Evolutionary conservation across 1,140 invertebrate species (phyloP).

Genomic region (Pseudoatta argentina): DNA sequence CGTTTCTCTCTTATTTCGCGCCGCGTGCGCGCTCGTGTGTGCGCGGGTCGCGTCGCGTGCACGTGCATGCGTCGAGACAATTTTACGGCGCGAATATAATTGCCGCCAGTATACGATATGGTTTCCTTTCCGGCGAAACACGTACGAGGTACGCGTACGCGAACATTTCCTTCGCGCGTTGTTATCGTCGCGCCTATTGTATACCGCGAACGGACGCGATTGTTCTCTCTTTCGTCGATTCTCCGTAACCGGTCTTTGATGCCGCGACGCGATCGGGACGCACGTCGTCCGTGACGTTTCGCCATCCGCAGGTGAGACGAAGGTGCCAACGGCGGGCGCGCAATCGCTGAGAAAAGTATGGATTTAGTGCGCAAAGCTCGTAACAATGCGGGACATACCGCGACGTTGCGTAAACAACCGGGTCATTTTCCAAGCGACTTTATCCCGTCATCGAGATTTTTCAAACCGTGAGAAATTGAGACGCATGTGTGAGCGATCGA

Average conservation of each 20-base stretch:
- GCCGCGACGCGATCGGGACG: constrained; percentile 66
- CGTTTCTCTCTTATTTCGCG: constrained; percentile 37
- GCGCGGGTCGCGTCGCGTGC: constrained; percentile 48
- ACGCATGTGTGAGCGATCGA: constrained; percentile 40
- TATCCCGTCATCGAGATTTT: constrained; percentile 38
- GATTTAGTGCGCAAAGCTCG: constrained; percentile 60
- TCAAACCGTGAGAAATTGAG: constrained; percentile 43
- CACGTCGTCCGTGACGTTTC: constrained; percentile 71
- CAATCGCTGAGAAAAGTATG: constrained; percentile 64
- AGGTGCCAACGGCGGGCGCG: constrained; percentile 37
- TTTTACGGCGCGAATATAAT: constrained; percentile 53
- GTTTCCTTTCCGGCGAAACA: constrained; percentile 63
- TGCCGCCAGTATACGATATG: constrained; percentile 23
- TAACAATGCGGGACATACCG: constrained; percentile 46
- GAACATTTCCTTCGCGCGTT: constrained; percentile 32
- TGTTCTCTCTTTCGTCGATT: constrained; percentile 70
- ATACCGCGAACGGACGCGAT: constrained; percentile 42
- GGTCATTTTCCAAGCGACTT: constrained; percentile 59
- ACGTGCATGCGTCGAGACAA: constrained; percentile 34
- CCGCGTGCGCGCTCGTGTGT: constrained; percentile 39
- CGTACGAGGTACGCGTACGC: constrained; percentile 21
- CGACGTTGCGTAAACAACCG: constrained; percentile 35
- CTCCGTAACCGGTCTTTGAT: constrained; percentile 62
- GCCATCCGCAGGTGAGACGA: constrained; percentile 59
- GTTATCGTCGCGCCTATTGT: constrained; percentile 50